These are phyloP conservation scores for Aphaenogaster rudis DNA, from an alignment of 1,140 invertebrate species.

Conservation along the genomic window DNA sequence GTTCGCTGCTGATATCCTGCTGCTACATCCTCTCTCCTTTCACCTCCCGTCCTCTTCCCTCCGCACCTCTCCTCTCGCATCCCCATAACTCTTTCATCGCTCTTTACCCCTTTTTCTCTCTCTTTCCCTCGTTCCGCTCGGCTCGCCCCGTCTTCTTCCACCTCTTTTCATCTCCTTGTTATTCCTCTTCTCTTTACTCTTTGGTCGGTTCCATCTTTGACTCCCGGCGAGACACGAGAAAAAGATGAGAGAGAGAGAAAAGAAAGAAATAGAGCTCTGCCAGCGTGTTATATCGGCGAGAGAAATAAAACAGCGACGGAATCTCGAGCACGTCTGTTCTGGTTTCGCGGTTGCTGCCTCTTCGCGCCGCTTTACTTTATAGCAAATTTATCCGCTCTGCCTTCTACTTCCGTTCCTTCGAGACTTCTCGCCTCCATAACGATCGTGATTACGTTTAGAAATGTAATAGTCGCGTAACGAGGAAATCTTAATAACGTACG, in stretches of 20 bases:
- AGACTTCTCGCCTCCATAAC: background rate
- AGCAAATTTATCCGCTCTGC: constrained; percentile 28
- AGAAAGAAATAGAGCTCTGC: background rate
- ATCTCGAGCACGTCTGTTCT: constrained; percentile 61
- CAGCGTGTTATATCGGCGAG: constrained; percentile 46
- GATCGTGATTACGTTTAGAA: constrained; percentile 20
- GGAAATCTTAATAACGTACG: background rate
- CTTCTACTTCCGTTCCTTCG: constrained; percentile 8
- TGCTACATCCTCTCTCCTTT: constrained; percentile 34
- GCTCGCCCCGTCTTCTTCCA: constrained; percentile 23
- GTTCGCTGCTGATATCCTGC: constrained; percentile 45
- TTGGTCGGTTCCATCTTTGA: constrained; percentile 18
- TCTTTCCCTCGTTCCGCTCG: constrained; percentile 7
- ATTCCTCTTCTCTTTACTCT: constrained; percentile 54
- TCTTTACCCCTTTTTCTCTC: constrained; percentile 18
- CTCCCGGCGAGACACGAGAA: constrained; percentile 37
- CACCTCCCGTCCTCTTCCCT: background rate
- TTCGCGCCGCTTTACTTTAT: constrained; percentile 48
- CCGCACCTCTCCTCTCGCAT: background rate
- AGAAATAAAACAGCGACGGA: constrained; percentile 56
- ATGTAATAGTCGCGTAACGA: background rate
- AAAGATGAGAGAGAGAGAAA: constrained; percentile 7
- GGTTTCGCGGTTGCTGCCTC: constrained; percentile 51
- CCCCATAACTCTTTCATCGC: constrained; percentile 38
- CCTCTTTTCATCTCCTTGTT: constrained; percentile 58